A percentile compares a stretch with the other conserved stretches of the same genome.
Evolutionary conservation across 2,113 vertebrate genomes (phyloP).

Genomic region (Gallinago undulata): DNA sequence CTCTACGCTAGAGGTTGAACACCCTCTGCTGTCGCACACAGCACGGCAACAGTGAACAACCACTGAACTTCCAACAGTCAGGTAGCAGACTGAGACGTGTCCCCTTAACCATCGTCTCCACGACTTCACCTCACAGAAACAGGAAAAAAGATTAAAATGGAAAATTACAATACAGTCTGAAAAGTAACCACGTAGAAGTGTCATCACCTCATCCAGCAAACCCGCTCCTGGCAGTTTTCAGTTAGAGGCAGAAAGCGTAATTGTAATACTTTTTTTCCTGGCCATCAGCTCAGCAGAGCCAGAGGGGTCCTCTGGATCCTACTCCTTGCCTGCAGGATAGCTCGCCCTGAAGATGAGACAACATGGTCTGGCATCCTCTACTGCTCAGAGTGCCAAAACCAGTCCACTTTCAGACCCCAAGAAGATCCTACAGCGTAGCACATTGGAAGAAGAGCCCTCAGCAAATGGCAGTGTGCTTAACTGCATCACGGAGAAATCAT

Average conservation of each 20-base stretch:
- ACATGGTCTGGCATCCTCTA: neutral
- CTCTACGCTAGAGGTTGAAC: neutral
- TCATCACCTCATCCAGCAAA: slow-evolving; percentile 6
- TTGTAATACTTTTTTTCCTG: neutral
- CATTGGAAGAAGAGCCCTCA: neutral
- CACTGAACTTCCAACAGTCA: neutral
- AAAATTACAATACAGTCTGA: neutral
- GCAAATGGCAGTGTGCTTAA: neutral
- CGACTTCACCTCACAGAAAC: slow-evolving; percentile 17
- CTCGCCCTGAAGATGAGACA: neutral
- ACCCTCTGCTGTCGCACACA: neutral
- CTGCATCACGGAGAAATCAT: neutral
- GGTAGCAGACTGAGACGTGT: neutral
- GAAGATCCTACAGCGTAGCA: neutral
- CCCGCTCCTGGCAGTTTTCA: neutral
- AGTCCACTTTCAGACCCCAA: neutral
- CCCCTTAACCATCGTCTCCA: neutral
- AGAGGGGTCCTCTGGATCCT: neutral
- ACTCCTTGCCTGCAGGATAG: neutral
- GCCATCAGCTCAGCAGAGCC: neutral
- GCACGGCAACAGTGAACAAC: neutral
- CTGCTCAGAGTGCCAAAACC: neutral
- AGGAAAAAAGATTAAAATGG: slow-evolving; percentile 48
- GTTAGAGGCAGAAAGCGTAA: neutral
- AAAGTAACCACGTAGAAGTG: neutral